Evolutionary conservation across 92 coral and sea anemone species (phyloP).

Genomic region (Epizoanthus stellaris): DNA sequence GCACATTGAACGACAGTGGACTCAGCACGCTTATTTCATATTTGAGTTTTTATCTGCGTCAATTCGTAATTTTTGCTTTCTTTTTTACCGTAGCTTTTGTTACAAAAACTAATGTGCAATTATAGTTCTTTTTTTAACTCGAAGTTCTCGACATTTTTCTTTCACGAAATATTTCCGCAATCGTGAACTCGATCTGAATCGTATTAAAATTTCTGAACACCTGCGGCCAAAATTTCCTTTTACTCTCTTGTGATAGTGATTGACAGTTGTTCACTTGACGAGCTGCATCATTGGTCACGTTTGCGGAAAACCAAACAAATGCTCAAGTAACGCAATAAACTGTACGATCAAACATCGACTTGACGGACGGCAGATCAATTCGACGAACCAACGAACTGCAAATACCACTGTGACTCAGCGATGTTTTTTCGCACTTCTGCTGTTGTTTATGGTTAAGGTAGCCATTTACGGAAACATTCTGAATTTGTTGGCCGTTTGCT

Average conservation of each 20-base stretch:
- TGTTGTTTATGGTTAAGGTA: background rate
- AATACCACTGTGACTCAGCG: slow-evolving; percentile 24
- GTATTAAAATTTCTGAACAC: slow-evolving; percentile 4
- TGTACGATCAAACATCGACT: slow-evolving; percentile 4
- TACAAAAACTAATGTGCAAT: no score
- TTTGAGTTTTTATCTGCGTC: no score
- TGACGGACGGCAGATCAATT: slow-evolving; percentile 38
- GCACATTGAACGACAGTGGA: no score
- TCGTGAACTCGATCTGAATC: background rate
- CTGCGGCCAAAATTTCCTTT: slow-evolving; percentile 18
- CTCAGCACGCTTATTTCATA: no score
- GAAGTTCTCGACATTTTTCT: slow-evolving; percentile 11
- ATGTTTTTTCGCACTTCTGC: slow-evolving; percentile 17
- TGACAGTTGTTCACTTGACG: slow-evolving; percentile 40
- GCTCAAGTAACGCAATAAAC: slow-evolving; percentile 37
- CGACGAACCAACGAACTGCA: slow-evolving; percentile 33
- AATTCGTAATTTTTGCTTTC: no score
- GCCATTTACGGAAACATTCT: background rate
- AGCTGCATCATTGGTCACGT: slow-evolving; percentile 48
- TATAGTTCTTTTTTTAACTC: background rate
- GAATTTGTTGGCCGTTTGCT: background rate
- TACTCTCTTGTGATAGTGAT: slow-evolving; percentile 17
- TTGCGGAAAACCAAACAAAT: slow-evolving; percentile 46
- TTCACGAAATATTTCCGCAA: slow-evolving; percentile 17
- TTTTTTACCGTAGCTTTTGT: no score